These are phyloP conservation scores for Luscinia luscinia DNA, from an alignment of 2,797 vertebrate species.

Conservation along the genomic window DNA sequence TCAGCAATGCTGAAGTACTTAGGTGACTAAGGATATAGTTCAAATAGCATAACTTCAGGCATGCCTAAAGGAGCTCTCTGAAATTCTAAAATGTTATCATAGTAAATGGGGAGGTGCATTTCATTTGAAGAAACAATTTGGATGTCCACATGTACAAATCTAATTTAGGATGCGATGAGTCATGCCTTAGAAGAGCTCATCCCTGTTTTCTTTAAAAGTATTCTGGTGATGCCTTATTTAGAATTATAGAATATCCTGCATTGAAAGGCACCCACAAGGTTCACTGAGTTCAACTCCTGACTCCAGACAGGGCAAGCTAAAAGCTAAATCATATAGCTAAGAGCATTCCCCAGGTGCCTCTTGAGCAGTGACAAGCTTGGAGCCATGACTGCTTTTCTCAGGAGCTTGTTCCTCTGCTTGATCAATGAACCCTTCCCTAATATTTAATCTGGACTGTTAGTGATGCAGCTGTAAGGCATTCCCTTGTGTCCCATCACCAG, in stretches of 20 bases:
- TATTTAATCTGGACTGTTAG: not conserved
- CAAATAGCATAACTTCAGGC: not conserved
- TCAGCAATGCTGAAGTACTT: not conserved
- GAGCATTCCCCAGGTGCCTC: not conserved
- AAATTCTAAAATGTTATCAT: not conserved
- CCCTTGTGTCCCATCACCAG: not conserved
- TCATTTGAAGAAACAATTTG: not conserved
- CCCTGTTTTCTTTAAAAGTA: not conserved
- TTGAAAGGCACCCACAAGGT: not conserved
- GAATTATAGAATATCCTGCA: not conserved
- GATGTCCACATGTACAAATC: not conserved
- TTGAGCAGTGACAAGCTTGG: not conserved
- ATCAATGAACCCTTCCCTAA: not conserved
- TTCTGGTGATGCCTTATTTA: not conserved
- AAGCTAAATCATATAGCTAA: not conserved
- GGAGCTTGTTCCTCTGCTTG: not conserved
- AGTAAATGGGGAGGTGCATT: not conserved
- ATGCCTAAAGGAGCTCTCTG: not conserved
- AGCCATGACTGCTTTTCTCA: not conserved
- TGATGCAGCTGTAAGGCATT: not conserved
- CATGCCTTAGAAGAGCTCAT: not conserved
- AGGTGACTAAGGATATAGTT: not conserved
- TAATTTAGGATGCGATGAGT: not conserved
- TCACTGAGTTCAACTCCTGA: not conserved
- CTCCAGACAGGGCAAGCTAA: not conserved